Evolutionary conservation across 1,140 invertebrate genomes (phyloP).

Genomic region (Drosophila malerkotliana): DNA sequence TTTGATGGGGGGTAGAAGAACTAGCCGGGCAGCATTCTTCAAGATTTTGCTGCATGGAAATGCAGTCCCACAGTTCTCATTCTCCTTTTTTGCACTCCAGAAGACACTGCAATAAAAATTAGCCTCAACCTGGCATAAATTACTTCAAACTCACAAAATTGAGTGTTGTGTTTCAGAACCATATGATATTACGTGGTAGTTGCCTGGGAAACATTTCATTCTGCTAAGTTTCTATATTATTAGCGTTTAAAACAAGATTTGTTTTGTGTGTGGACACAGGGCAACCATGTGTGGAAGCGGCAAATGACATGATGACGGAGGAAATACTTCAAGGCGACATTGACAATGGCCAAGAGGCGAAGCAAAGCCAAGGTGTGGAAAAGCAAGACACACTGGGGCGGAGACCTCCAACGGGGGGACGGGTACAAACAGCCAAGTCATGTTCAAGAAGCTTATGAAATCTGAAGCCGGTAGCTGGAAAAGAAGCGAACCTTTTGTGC

Average conservation of each 20-base stretch:
- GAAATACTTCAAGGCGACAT: slow-evolving; percentile 74
- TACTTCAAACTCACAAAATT: background rate
- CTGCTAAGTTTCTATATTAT: background rate
- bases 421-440: slow-evolving; percentile 54
- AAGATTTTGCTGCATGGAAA: slow-evolving; percentile 53
- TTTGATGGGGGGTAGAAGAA: slow-evolving; percentile 62
- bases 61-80: slow-evolving; percentile 38
- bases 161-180: background rate
- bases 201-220: background rate
- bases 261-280: slow-evolving; percentile 9
- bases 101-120: slow-evolving; percentile 17
- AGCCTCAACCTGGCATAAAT: background rate
- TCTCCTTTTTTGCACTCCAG: slow-evolving; percentile 14
- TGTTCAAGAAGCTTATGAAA: slow-evolving; percentile 75
- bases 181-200: background rate
- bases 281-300: slow-evolving; percentile 66
- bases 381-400: slow-evolving; percentile 32
- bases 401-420: slow-evolving; percentile 21
- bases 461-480: slow-evolving; percentile 57
- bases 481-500: slow-evolving; percentile 34
- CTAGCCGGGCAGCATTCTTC: slow-evolving; percentile 69
- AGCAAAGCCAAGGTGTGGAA: slow-evolving; percentile 52
- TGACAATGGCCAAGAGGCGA: slow-evolving; percentile 65
- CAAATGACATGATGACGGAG: slow-evolving; percentile 69
- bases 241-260: background rate